phyloP scores from a whole-genome alignment of 2,797 vertebrate species.

The Cirrhinus molitorella region DNA sequence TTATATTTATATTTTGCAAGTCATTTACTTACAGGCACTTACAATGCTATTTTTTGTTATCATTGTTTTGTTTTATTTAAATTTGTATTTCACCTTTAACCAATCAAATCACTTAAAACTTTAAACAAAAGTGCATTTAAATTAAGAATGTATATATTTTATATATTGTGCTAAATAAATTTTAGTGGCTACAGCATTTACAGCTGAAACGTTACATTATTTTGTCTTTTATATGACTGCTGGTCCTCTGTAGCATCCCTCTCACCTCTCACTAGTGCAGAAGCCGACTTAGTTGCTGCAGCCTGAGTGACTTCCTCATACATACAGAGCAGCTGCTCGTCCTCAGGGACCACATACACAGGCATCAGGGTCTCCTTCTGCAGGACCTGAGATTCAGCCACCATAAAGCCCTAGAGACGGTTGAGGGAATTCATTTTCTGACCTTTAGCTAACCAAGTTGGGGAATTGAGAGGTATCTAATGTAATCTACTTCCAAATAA shows the following conservation, averaged over 20 bases:
- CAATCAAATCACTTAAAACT: too few relatives aligned
- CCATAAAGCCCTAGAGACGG: constrained; percentile 78
- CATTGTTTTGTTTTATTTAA: too few relatives aligned
- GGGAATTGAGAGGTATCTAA: neutral
- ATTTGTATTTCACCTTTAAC: too few relatives aligned
- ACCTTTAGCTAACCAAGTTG: constrained; percentile 18
- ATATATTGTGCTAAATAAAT: neutral
- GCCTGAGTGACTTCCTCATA: constrained; percentile 80
- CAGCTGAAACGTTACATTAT: neutral
- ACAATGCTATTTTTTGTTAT: too few relatives aligned
- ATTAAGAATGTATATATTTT: too few relatives aligned
- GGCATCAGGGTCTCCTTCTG: constrained; percentile 77
- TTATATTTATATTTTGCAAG: too few relatives aligned
- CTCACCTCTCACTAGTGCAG: constrained; percentile 80
- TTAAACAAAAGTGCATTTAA: too few relatives aligned
- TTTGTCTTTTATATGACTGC: neutral
- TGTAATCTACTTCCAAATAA: neutral
- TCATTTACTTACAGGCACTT: too few relatives aligned
- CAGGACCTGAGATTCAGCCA: constrained; percentile 74
- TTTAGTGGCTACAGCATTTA: neutral
- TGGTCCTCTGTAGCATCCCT: neutral
- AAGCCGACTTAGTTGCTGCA: constrained; percentile 74
- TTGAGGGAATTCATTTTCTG: neutral
- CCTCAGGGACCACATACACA: constrained; percentile 78
- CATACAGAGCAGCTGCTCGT: constrained; percentile 80